phyloP scores from a whole-genome alignment of 2,113 vertebrate genomes.

The Tetraodon nigroviridis region DNA sequence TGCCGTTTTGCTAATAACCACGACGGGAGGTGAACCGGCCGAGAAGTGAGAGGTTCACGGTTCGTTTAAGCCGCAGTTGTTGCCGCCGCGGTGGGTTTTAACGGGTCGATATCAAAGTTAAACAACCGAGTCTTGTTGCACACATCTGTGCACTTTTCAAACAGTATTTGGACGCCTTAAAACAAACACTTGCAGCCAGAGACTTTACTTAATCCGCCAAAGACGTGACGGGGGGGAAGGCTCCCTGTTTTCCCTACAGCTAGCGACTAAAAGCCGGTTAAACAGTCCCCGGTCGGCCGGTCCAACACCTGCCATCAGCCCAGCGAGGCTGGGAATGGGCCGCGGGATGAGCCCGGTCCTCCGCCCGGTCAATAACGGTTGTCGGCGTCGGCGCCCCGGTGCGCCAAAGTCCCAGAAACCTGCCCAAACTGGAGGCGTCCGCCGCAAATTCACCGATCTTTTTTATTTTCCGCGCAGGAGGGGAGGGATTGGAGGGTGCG shows the following conservation, averaged over 20 bases:
- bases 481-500: slow-evolving; percentile 1
- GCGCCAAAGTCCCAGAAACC: too few relatives aligned
- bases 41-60: background rate
- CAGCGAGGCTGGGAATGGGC: too few relatives aligned
- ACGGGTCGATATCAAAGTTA: slow-evolving; percentile 26
- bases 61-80: slow-evolving; percentile 1
- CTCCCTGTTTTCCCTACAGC: too few relatives aligned
- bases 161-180: slow-evolving; percentile 5
- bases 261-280: too few relatives aligned
- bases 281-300: too few relatives aligned
- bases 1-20: background rate
- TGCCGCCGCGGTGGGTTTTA: slow-evolving; percentile 28
- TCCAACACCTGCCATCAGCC: too few relatives aligned
- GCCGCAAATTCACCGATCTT: background rate
- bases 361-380: too few relatives aligned
- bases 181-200: background rate
- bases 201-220: slow-evolving; percentile 3
- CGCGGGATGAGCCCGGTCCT: too few relatives aligned
- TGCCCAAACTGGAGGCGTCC: too few relatives aligned
- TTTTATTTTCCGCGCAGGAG: background rate
- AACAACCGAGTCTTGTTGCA: slow-evolving; percentile 7
- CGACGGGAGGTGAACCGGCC: background rate
- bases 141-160: background rate
- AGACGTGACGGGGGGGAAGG: too few relatives aligned
- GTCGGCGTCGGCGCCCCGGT: too few relatives aligned